These are phyloP conservation scores for Aricia agestis DNA, from an alignment of 1,140 invertebrate genomes.

Conservation along the genomic window DNA sequence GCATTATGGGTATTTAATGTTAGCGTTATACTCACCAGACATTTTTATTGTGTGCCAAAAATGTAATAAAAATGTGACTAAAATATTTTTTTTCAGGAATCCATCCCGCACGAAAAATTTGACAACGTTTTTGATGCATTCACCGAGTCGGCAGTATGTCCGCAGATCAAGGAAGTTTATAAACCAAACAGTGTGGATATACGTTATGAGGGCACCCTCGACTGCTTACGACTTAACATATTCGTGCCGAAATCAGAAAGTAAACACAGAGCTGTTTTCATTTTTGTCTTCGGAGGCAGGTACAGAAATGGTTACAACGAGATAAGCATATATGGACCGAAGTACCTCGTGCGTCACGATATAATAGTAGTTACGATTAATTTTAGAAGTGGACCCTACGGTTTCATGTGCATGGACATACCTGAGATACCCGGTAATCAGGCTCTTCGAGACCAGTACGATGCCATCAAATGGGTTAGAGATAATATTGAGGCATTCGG, in stretches of 20 bases:
- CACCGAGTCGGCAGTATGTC: slow-evolving; percentile 36
- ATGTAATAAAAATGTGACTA: not conserved
- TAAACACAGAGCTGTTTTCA: slow-evolving; percentile 77
- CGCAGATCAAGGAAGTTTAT: slow-evolving; percentile 33
- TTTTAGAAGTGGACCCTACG: slow-evolving; percentile 79
- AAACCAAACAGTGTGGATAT: slow-evolving; percentile 1
- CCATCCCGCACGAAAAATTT: slow-evolving; percentile 34
- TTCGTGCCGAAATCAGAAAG: slow-evolving; percentile 42
- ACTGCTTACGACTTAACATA: slow-evolving; percentile 52
- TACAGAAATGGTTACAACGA: slow-evolving; percentile 74
- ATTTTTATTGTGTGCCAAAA: too few species aligned
- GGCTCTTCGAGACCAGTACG: slow-evolving; percentile 81
- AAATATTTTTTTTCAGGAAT: slow-evolving; percentile 25
- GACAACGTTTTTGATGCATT: slow-evolving; percentile 33
- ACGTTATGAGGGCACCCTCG: slow-evolving; percentile 29
- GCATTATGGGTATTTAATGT: too few species aligned
- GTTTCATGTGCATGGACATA: slow-evolving; percentile 82
- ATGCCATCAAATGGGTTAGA: slow-evolving; percentile 80
- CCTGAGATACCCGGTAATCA: slow-evolving; percentile 82
- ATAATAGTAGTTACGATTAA: slow-evolving; percentile 79
- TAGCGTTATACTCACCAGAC: too few species aligned
- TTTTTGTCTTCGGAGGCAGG: slow-evolving; percentile 84
- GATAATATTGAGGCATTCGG: slow-evolving; percentile 82
- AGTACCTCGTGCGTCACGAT: slow-evolving; percentile 75
- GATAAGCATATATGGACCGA: slow-evolving; percentile 63